Evolutionary conservation across 37 sponge, comb jelly and placozoan genomes (phyloP).

Genomic region (Diacarnus erythraeanus): DNA sequence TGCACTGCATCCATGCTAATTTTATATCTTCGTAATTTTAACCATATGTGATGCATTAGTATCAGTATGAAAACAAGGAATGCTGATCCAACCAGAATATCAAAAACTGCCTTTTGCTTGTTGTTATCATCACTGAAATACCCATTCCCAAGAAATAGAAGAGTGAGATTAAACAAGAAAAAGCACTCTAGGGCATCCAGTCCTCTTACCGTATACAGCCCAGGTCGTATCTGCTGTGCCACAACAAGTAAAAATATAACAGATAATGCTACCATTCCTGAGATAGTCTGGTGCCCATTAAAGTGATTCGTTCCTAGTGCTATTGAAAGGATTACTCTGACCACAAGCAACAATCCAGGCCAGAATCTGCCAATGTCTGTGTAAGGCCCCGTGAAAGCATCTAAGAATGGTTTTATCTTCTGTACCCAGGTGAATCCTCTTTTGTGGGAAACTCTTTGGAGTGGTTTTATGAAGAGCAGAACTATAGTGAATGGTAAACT

Average conservation of each 20-base stretch:
- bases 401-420: slow-evolving; percentile 13
- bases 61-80: too few species aligned
- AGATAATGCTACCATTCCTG: background rate
- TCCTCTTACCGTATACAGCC: slow-evolving; percentile 15
- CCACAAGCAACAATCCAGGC: background rate
- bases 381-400: background rate
- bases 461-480: background rate
- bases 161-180: slow-evolving; percentile 10
- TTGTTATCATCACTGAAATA: too few species aligned
- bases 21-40: too few species aligned
- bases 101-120: too few species aligned
- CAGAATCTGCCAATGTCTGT: background rate
- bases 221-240: background rate
- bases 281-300: background rate
- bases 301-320: background rate
- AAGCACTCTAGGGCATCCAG: slow-evolving; percentile 9
- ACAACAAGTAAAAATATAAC: background rate
- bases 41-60: too few species aligned
- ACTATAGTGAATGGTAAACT: slow-evolving; percentile 5
- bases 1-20: too few species aligned
- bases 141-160: too few species aligned
- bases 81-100: too few species aligned
- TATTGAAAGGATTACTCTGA: background rate
- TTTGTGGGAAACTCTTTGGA: background rate
- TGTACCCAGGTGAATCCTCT: background rate